These are phyloP conservation scores for Lacerta agilis DNA, from an alignment of 2,797 vertebrate genomes.

Conservation along the genomic window DNA sequence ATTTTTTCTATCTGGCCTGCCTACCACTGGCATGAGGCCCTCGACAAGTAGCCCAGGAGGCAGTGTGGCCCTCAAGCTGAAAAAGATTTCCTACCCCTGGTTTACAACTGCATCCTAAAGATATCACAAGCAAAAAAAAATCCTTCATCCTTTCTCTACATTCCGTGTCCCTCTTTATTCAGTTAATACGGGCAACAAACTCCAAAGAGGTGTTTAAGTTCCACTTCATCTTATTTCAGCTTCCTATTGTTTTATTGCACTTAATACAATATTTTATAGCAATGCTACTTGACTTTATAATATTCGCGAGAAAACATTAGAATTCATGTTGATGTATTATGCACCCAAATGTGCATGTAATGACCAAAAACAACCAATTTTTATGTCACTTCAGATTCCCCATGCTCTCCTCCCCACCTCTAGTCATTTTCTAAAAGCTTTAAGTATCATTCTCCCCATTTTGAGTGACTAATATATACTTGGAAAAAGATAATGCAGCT, in stretches of 20 bases:
- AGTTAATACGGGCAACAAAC: neutral
- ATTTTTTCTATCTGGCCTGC: no score
- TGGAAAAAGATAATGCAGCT: neutral
- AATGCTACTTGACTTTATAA: neutral
- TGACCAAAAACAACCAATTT: constrained; percentile 35
- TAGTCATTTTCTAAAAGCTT: neutral
- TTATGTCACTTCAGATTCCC: constrained; percentile 16
- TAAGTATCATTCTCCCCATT: constrained; percentile 25
- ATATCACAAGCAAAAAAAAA: no score
- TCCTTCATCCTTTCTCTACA: neutral
- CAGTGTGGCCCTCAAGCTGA: no score
- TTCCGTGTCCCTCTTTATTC: neutral
- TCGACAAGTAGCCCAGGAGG: no score
- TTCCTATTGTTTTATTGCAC: constrained; percentile 26
- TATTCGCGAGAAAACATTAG: constrained; percentile 13
- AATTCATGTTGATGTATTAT: constrained; percentile 21
- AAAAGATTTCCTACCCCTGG: no score
- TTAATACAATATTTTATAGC: constrained; percentile 13
- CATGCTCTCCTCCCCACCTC: neutral
- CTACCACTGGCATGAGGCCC: no score
- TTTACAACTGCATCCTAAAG: no score
- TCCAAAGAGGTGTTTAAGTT: constrained; percentile 8
- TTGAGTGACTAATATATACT: neutral
- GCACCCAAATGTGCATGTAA: constrained; percentile 36
- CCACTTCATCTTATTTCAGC: neutral